Conservation (phyloP, 2,888 invertebrate species). For the Melanotus villosus region DNA sequence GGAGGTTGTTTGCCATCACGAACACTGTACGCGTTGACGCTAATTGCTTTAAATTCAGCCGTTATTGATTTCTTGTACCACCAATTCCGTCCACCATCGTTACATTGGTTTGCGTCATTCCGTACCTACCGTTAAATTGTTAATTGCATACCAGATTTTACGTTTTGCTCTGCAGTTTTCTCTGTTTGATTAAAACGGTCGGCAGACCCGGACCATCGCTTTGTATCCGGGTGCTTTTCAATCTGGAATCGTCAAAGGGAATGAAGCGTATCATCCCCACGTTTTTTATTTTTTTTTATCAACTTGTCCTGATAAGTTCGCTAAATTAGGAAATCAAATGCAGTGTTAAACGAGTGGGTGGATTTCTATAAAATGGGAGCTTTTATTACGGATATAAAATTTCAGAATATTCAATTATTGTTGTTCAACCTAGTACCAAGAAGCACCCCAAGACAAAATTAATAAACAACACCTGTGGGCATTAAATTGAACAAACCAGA, state of each 20-base stretch:
- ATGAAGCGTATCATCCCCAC: slow-evolving; percentile 13
- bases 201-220: slow-evolving; percentile 2
- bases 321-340: too few species aligned
- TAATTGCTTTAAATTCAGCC: slow-evolving; percentile 48
- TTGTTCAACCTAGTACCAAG: too few species aligned
- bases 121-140: slow-evolving; percentile 41
- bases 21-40: slow-evolving; percentile 44
- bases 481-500: too few species aligned
- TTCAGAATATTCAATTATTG: too few species aligned
- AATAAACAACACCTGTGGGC: too few species aligned
- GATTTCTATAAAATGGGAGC: too few species aligned
- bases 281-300: neutral
- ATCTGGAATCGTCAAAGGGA: neutral
- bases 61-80: slow-evolving; percentile 46
- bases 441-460: too few species aligned
- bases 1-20: slow-evolving; percentile 42
- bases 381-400: too few species aligned
- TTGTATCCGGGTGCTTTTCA: slow-evolving; percentile 9
- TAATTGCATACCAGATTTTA: slow-evolving; percentile 45
- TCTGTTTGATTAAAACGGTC: slow-evolving; percentile 26
- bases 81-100: slow-evolving; percentile 37
- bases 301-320: neutral
- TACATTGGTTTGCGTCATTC: slow-evolving; percentile 39
- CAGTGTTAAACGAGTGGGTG: too few species aligned
- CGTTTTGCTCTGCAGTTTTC: slow-evolving; percentile 30